These are phyloP conservation scores for Luscinia megarhynchos DNA, from an alignment of 2,797 vertebrate species.

Conservation along the genomic window DNA sequence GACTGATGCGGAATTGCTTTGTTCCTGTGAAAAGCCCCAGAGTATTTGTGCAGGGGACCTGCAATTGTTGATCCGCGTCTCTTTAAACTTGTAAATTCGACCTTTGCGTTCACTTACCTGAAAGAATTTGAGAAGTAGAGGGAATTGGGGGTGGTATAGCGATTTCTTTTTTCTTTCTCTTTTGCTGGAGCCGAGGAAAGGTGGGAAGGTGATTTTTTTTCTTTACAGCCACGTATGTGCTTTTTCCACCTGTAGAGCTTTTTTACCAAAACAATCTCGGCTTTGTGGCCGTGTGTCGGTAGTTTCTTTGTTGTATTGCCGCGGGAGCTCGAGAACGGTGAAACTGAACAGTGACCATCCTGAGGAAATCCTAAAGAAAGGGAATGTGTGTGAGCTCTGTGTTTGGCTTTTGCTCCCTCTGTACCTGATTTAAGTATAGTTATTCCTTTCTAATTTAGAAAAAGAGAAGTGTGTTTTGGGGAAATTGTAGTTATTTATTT, in stretches of 20 bases:
- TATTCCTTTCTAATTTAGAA: not conserved
- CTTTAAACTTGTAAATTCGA: not conserved
- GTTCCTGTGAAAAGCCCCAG: not conserved
- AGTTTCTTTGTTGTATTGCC: not conserved
- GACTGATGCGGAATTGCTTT: not conserved
- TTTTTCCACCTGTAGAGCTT: not conserved
- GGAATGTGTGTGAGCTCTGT: not conserved
- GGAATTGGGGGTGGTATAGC: not conserved
- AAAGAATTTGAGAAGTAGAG: not conserved
- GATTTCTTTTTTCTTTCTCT: fast-evolving
- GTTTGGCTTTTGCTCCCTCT: not conserved
- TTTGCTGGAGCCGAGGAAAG: not conserved
- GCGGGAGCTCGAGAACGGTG: not conserved
- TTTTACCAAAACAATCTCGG: not conserved
- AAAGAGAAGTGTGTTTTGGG: not conserved
- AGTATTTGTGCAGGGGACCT: not conserved
- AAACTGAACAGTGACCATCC: not conserved
- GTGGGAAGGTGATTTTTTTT: not conserved
- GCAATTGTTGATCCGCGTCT: fast-evolving
- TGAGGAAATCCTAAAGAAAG: not conserved
- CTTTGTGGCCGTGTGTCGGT: not conserved
- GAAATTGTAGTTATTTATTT: not conserved
- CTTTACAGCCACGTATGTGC: fast-evolving
- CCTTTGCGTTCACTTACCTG: not conserved
- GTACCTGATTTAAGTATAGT: not conserved